Conservation (phyloP, 1,140 invertebrate species). For the Bombus sylvicola region DNA sequence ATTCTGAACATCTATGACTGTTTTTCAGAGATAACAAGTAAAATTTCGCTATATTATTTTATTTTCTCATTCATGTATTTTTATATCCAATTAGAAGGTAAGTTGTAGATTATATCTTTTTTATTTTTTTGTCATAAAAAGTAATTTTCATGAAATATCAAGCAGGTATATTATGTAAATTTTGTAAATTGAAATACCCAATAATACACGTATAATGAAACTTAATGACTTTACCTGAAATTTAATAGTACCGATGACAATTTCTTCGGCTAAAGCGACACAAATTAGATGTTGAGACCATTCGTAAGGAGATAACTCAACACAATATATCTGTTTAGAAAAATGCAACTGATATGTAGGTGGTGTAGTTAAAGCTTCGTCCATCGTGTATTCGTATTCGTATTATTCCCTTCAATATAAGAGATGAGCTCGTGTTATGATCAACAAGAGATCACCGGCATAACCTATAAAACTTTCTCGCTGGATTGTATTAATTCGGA, state of each 20-base stretch:
- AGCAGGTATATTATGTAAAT: background rate
- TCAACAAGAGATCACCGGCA: slow-evolving; percentile 49
- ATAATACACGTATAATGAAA: slow-evolving; percentile 4
- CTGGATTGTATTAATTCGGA: background rate
- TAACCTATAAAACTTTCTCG: slow-evolving; percentile 53
- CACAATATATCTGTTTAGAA: slow-evolving; percentile 77
- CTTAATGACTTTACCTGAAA: slow-evolving; percentile 77
- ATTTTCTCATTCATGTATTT: background rate
- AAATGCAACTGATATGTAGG: slow-evolving; percentile 78
- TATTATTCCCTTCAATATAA: slow-evolving; percentile 10
- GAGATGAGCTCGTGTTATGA: background rate
- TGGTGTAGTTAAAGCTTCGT: slow-evolving; percentile 74
- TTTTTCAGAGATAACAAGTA: background rate
- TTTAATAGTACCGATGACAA: slow-evolving; percentile 79
- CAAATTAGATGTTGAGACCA: slow-evolving; percentile 83
- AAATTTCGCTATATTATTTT: background rate
- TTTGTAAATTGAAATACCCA: background rate
- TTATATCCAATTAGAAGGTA: background rate
- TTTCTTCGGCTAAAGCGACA: slow-evolving; percentile 79
- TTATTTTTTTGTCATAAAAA: background rate
- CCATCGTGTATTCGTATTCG: slow-evolving; percentile 70
- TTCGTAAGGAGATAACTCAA: slow-evolving; percentile 83
- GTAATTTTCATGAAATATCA: background rate
- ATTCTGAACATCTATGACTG: background rate
- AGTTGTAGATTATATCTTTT: background rate